phyloP scores from a whole-genome alignment of 2,113 vertebrate species.

The Thinocorus orbignyianus region DNA sequence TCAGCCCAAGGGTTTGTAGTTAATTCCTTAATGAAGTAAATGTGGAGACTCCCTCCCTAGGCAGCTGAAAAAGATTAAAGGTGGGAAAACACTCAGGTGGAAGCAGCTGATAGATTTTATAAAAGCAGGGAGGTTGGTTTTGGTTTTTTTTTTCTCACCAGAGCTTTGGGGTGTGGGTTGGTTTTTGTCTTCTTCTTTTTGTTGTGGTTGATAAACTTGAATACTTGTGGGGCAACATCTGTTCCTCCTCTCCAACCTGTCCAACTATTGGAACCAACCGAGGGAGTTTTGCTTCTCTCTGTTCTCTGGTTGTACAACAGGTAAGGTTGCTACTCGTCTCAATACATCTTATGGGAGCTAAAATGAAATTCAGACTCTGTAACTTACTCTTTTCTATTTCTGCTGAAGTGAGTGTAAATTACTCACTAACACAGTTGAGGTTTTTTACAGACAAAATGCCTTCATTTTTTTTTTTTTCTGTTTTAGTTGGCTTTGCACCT shows the following conservation, averaged over 20 bases:
- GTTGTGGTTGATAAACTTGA: neutral
- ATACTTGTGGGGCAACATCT: too few species aligned
- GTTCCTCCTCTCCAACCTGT: fast-evolving
- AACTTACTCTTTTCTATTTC: neutral
- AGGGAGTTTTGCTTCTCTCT: neutral
- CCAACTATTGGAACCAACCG: fast-evolving
- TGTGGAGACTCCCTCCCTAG: neutral
- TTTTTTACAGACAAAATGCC: neutral
- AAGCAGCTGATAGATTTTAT: neutral
- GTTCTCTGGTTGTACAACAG: fast-evolving
- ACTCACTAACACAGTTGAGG: too few species aligned
- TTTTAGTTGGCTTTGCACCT: neutral
- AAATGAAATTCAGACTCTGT: neutral
- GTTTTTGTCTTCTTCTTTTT: neutral
- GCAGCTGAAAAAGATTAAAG: neutral
- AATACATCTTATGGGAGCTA: fast-evolving
- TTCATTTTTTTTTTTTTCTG: neutral
- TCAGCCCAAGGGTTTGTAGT: fast-evolving
- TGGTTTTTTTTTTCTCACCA: fast-evolving
- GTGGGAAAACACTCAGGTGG: neutral
- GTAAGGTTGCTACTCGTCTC: neutral
- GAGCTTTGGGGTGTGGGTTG: fast-evolving
- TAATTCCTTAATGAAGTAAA: neutral
- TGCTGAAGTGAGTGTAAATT: neutral
- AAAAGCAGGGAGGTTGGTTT: neutral